phyloP scores from a whole-genome alignment of 2,888 invertebrate species.

The Nomada ferruginata region DNA sequence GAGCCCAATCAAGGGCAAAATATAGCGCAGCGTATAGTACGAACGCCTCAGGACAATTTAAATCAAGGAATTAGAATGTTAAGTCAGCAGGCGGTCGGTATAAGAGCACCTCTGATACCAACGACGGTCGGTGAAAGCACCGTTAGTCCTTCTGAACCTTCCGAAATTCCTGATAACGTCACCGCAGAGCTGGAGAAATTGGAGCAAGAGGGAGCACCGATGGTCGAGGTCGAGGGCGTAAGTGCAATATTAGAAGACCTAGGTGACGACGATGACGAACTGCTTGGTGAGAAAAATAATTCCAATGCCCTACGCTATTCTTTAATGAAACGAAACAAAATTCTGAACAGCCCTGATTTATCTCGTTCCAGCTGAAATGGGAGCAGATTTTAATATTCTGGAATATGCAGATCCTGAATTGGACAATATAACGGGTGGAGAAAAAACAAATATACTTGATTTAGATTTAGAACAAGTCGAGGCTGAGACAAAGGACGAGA shows the following conservation, averaged over 20 bases:
- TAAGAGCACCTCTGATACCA: constrained; percentile 77
- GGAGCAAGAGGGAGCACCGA: constrained; percentile 88
- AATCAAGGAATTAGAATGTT: constrained; percentile 79
- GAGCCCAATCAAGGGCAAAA: constrained; percentile 78
- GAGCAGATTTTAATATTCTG: constrained; percentile 96
- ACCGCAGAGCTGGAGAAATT: constrained; percentile 89
- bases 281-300: constrained; percentile 85
- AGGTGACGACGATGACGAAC: constrained; percentile 94
- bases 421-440: constrained; percentile 91
- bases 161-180: constrained; percentile 88
- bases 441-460: constrained; percentile 94
- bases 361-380: constrained; percentile 90
- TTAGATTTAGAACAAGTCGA: constrained; percentile 92
- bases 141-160: constrained; percentile 82
- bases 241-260: constrained; percentile 92
- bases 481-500: constrained; percentile 88
- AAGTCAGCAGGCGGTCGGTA: constrained; percentile 72
- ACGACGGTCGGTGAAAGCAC: constrained; percentile 76
- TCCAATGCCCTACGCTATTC: no score
- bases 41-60: constrained; percentile 76
- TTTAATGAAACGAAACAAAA: not conserved
- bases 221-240: constrained; percentile 88
- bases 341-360: not conserved
- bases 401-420: constrained; percentile 98
- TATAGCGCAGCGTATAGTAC: constrained; percentile 78